phyloP scores from a whole-genome alignment of 2,888 invertebrate genomes.

The Drosophila testacea region DNA sequence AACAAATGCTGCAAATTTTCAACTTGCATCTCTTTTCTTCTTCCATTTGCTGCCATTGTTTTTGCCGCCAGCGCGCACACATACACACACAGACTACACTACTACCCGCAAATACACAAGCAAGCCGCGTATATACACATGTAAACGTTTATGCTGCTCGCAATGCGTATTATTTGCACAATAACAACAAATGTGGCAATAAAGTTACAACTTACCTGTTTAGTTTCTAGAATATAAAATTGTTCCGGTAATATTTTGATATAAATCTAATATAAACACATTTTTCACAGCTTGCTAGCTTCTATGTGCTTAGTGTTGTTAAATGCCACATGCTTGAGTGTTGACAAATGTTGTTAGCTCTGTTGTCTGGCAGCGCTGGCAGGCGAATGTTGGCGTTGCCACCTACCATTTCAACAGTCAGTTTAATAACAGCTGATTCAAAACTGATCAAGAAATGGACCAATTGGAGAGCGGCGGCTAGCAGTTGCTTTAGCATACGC shows the following conservation, averaged over 20 bases:
- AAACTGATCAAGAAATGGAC: slow-evolving; percentile 53
- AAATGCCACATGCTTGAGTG: background rate
- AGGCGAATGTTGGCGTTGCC: slow-evolving; percentile 15
- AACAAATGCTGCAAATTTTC: background rate
- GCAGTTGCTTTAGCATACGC: slow-evolving; percentile 25
- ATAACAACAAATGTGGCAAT: background rate
- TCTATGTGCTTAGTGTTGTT: slow-evolving; percentile 5
- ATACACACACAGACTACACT: background rate
- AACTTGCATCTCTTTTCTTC: slow-evolving; percentile 2
- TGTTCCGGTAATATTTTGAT: background rate
- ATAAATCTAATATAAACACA: slow-evolving; percentile 17
- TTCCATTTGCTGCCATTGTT: slow-evolving; percentile 43
- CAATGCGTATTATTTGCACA: background rate
- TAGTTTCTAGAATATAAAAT: background rate
- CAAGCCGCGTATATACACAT: slow-evolving; percentile 1
- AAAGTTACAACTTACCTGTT: slow-evolving; percentile 29
- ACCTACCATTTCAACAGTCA: background rate
- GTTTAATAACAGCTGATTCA: slow-evolving; percentile 48
- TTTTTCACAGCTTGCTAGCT: slow-evolving; percentile 17
- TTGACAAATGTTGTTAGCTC: background rate
- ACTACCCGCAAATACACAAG: background rate
- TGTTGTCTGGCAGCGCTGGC: slow-evolving; percentile 15
- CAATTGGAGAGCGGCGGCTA: slow-evolving; percentile 47
- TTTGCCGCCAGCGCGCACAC: slow-evolving; percentile 58
- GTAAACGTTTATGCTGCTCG: slow-evolving; percentile 6